phyloP scores from a whole-genome alignment of 2,797 vertebrate species.

The Gorsachius magnificus region DNA sequence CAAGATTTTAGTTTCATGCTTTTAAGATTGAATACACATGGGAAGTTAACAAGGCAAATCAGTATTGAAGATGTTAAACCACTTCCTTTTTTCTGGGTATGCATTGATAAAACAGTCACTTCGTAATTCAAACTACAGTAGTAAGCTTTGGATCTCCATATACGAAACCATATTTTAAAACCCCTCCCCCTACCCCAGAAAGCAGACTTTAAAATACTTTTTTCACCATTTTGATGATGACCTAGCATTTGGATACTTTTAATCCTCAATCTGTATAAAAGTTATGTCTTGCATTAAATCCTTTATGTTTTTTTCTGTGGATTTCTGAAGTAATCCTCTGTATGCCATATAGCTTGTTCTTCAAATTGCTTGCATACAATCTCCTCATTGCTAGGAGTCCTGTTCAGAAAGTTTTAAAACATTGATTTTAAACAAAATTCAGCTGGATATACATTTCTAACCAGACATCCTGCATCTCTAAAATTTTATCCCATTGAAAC shows the following conservation, averaged over 20 bases:
- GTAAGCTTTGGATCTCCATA: background rate
- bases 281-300: slow-evolving; percentile 42
- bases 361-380: background rate
- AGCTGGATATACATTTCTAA: background rate
- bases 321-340: slow-evolving; percentile 36
- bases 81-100: background rate
- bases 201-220: background rate
- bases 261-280: slow-evolving; percentile 51
- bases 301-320: background rate
- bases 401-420: background rate
- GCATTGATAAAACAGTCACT: background rate
- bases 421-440: background rate
- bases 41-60: background rate
- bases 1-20: background rate
- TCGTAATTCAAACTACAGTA: background rate
- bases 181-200: background rate
- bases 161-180: background rate
- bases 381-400: background rate
- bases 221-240: slow-evolving; percentile 18
- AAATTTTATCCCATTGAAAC: background rate
- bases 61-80: background rate
- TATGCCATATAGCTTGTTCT: background rate
- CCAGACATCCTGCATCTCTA: background rate
- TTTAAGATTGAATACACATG: background rate
- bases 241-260: background rate